Evolutionary conservation across 2,113 vertebrate species (phyloP).

Genomic region (Ceyx melanurus): DNA sequence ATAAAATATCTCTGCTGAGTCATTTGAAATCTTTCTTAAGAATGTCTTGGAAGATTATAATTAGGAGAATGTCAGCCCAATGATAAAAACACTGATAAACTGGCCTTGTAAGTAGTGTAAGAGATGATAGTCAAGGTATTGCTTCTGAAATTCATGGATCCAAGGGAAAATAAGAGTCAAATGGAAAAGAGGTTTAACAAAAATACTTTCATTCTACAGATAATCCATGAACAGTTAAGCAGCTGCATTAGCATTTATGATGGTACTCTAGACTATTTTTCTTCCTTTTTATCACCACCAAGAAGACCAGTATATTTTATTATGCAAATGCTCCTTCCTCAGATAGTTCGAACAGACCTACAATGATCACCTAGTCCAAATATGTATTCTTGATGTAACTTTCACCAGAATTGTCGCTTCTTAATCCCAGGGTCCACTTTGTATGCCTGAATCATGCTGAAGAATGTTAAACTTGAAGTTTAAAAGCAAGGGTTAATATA

Average conservation of each 20-base stretch:
- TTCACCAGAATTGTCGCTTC: background rate
- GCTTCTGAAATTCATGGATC: background rate
- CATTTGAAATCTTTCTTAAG: background rate
- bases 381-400: background rate
- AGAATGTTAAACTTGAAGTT: background rate
- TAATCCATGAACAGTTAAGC: background rate
- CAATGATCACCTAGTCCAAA: background rate
- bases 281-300: background rate
- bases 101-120: background rate
- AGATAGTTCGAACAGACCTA: background rate
- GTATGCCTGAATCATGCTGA: background rate
- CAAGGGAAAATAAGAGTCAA: background rate
- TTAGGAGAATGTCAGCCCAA: background rate
- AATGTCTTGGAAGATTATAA: background rate
- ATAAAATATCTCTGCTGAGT: background rate
- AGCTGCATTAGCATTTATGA: background rate
- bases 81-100: background rate
- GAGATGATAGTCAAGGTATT: background rate
- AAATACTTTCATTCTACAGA: background rate
- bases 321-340: background rate
- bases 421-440: background rate
- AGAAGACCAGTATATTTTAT: background rate
- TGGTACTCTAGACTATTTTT: background rate
- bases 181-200: background rate
- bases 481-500: background rate